Base-by-base conservation (phyloP, 2,888 invertebrate species). In the Thumatha senex region DNA sequence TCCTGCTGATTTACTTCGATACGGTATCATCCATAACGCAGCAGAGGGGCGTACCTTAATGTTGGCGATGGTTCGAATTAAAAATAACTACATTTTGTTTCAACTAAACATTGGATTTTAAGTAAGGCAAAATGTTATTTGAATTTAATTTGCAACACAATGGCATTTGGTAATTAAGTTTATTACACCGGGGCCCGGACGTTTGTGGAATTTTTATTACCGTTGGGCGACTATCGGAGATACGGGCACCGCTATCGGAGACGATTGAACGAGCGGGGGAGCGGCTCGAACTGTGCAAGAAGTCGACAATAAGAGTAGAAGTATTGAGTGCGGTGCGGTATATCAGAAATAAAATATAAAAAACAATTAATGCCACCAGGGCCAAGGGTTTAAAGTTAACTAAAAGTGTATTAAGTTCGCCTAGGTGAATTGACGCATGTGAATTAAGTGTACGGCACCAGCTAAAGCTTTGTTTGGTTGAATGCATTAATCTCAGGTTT, bases 71-170 rank as follows among this genome's bases (percentile, higher is more conserved):
- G 42, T 15, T 51, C 38, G 14, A 59, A 63, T 64, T 57, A 58
- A 50, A 58, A 58, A 61, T 54, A 54, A 50, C 54, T 58, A 48
- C 46, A 43, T 52, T 47, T 48, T 33, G 38, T 15, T 41, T 11
- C 41, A 40, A 51, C 43, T 51, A 29, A 24, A 5, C 18, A 2
- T 41, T 46, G 18, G 41, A 53, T 63, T 48, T 53, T 11, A 46
- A 49, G 14, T 24, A 5, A 24, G 18, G 36, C 51, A 58, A 62
- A 61, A 56, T 48, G 35, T 56, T 61, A 48, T 58, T 46, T 38
- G 12, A 56, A 58, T 60, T 62, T 56, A 61, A 61, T 61, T 68
- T 63, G 58, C 48, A 54, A 57, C 58, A 60, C 50, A 59, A 56
- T 46, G 58, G 51, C 51, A 40, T 53, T 51, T 48, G 10, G 50